Evolutionary conservation across 2,113 vertebrate species (phyloP), one percentile per base, ranked within the genome.

Genomic region (Synchiropus splendidus): DNA sequence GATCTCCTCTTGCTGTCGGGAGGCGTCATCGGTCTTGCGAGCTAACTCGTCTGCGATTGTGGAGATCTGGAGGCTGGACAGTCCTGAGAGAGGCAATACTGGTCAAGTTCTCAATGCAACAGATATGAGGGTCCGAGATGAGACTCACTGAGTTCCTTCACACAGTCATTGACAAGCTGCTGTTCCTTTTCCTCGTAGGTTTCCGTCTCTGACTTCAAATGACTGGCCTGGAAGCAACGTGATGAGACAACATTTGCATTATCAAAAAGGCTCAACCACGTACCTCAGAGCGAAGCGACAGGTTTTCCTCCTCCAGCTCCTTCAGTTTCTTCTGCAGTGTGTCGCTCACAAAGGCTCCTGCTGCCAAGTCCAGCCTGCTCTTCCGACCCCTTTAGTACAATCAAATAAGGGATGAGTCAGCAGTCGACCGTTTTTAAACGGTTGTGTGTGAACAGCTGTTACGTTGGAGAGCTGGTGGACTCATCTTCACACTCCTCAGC

Each of bases 151-250:
- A 99, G 92, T 63, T 98, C 95, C 64, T 93, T 94, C 10, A 99
- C 95, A 6, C 95, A 99, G 82, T 99, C 94, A 3, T 89, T 94
- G 51, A 99, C 93, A 55, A 99, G 89, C 54, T 98, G 93, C 64
- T 99, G 94, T 42, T 99, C 95, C 51, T 99, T 98, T 52, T 99
- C 93, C 56, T 99, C 95, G 0, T 92, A 99, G 0, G 86, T 95
- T 77, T 99, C 95, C 0, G 93, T 98, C 87, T 99, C 95, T 0
- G 93, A 90, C 83, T 96, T 92, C 55, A 99, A 83, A 45, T 98
- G 89, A 58, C 85, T 87, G 5, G 95, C 92, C 95, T 98, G 55
- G 39, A 51, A 1, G 21, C 2, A 48, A 64, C n/a, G 40, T 2
- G 13, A 38, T 47, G 16, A 36, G 16, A 42, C 5, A 18, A 30